phyloP scores from a whole-genome alignment of 2,888 invertebrate species.

The Patella pellucida region DNA sequence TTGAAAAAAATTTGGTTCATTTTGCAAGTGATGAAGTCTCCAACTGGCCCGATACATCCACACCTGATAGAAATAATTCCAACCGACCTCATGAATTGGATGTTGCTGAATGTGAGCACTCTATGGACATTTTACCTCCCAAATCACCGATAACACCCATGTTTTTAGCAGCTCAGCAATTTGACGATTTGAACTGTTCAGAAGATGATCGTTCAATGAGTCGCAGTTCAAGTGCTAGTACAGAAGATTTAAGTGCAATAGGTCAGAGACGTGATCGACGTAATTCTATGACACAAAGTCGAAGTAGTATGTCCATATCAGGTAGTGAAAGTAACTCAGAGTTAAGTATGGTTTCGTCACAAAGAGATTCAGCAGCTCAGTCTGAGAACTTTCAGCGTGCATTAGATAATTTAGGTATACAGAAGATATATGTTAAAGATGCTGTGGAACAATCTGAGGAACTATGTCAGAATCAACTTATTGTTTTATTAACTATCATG shows the following conservation, averaged over 20 bases:
- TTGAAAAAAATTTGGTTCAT: not conserved
- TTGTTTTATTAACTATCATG: constrained; percentile 75
- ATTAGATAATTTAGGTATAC: constrained; percentile 53
- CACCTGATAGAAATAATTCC: constrained; percentile 11
- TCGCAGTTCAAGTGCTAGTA: constrained; percentile 62
- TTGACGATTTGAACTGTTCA: constrained; percentile 43
- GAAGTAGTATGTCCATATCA: constrained; percentile 19
- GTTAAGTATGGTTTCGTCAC: not conserved
- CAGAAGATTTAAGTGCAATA: constrained; percentile 55
- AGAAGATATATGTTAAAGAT: constrained; percentile 48
- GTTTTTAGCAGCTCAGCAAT: constrained; percentile 46
- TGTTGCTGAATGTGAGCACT: not conserved
- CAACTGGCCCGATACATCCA: constrained; percentile 14
- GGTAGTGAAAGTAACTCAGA: constrained; percentile 24
- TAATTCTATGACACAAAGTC: constrained; percentile 20
- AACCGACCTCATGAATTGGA: not conserved
- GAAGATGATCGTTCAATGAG: constrained; percentile 53
- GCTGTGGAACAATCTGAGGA: constrained; percentile 73
- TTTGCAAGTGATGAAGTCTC: not conserved
- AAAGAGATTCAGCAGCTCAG: constrained; percentile 34
- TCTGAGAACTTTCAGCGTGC: constrained; percentile 49
- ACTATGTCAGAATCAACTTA: constrained; percentile 75
- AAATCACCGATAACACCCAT: constrained; percentile 50
- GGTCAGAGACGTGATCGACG: constrained; percentile 36
- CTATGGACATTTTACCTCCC: constrained; percentile 13